These are phyloP conservation scores for Mesaphorura yosii DNA, from an alignment of 1,140 invertebrate species.

Conservation along the genomic window DNA sequence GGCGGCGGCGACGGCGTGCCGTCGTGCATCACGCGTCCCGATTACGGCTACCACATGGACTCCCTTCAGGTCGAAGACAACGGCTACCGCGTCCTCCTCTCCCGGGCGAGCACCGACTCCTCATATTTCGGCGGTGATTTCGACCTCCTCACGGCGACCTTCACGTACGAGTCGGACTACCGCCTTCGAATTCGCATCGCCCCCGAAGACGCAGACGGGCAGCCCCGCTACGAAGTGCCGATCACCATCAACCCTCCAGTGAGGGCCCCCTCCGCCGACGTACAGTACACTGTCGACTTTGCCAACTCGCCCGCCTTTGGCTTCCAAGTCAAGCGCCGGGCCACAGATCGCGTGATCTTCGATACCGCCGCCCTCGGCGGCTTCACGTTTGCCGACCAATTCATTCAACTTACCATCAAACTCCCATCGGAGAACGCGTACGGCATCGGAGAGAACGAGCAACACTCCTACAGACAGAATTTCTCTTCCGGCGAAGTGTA, in stretches of 20 bases:
- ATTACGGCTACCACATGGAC: neutral
- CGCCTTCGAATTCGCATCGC: conserved; percentile 2
- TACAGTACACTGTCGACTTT: conserved; percentile 12
- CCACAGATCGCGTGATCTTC: conserved; percentile 11
- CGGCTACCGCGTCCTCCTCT: neutral
- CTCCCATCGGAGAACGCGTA: conserved; percentile 41
- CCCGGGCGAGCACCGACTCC: too few relatives aligned
- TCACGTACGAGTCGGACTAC: neutral
- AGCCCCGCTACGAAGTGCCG: conserved; percentile 24
- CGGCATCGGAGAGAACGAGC: conserved; percentile 42
- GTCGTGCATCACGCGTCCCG: conserved; percentile 3
- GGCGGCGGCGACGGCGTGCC: conserved; percentile 1
- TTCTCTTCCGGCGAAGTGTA: too few relatives aligned
- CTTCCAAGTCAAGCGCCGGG: conserved; percentile 19
- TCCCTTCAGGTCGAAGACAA: conserved; percentile 5
- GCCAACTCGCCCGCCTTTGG: conserved; percentile 10
- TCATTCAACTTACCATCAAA: conserved; percentile 41
- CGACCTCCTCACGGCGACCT: neutral
- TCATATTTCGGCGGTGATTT: conserved; percentile 4
- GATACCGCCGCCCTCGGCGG: conserved; percentile 47
- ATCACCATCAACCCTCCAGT: conserved; percentile 16
- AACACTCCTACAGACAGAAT: conserved; percentile 15
- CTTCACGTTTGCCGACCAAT: conserved; percentile 43
- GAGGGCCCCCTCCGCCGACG: neutral
- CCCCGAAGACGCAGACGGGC: neutral